Percentiles rank a stretch among this genome's conserved stretches.
Conservation (phyloP, 2,113 vertebrate genomes). For the Urocynchramus pylzowi region DNA sequence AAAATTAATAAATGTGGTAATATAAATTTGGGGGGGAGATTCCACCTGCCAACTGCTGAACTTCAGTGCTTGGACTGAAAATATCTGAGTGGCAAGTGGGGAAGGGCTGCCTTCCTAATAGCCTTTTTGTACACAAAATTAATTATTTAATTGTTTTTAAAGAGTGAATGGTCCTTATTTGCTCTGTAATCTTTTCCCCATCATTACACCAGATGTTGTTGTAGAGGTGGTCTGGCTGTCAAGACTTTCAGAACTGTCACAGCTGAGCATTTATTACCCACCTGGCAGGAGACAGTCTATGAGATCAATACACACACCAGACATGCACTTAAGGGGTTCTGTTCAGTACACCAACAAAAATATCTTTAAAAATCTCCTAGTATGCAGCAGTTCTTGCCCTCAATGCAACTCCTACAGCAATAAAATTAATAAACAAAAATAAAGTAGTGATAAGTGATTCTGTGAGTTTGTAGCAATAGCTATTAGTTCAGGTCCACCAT, state of each 20-base stretch:
- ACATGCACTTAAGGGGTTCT: neutral
- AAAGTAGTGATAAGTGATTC: neutral
- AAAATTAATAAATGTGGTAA: neutral
- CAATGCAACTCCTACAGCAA: neutral
- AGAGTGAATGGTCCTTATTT: neutral
- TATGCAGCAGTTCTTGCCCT: neutral
- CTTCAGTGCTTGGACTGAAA: neutral
- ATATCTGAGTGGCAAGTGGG: neutral
- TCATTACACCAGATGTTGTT: neutral
- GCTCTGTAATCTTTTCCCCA: neutral
- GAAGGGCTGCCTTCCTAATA: neutral
- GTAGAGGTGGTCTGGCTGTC: neutral
- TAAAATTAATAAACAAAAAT: constrained; percentile 2
- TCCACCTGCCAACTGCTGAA: neutral
- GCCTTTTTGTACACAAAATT: neutral
- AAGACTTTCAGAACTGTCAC: neutral
- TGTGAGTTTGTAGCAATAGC: neutral
- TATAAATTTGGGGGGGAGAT: neutral
- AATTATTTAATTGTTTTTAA: constrained; percentile 18
- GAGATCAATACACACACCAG: neutral
- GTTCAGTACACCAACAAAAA: neutral
- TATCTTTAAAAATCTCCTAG: neutral
- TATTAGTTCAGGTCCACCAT: neutral
- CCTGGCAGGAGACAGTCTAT: neutral
- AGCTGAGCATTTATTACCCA: neutral